Base-by-base conservation (phyloP, 2,888 invertebrate species). In the Agriopis aurantiaria region DNA sequence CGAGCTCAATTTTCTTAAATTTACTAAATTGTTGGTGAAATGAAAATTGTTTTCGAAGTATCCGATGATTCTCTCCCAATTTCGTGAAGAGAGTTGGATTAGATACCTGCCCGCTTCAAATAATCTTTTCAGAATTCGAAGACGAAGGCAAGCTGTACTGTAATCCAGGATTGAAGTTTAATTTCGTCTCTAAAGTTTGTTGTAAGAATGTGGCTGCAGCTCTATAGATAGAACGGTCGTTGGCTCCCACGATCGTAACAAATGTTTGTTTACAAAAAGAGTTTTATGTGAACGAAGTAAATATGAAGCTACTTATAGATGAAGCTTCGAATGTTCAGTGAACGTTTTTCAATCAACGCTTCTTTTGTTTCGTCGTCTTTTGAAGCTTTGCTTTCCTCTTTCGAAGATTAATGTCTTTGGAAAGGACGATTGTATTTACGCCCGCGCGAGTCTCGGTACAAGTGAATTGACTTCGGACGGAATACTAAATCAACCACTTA, bases 1-100 rank as follows among this genome's bases (percentile, higher is more conserved):
- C 10, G 41, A 52, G 59, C 55, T 56, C 40, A 46, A 69, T 64
- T 65, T 69, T 60, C 61, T 53, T 62, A 43, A 45, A 52, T 49
- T 58, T 23, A 51, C 63, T 65, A 68, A 72, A 69, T 64, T 66
- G 58, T 53, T 58, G 51, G 6, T 43, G 7, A 62, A 71, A 71
- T 65, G 67, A 69, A 75, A 75, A 74, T 74, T 72, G 68, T 75
- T 74, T 75, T 68, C 68, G 62, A 65, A 69, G 71, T 72, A 69
- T 49, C 71, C 55, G 59, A 61, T 60, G 57, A 69, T 40, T 69
- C 65, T 49, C 53, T 67, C 58, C 56, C 68, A 69, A 61, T 65
- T 69, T 69, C 49, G 55, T 63, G 11, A 62, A 67, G 62, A 58
- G 41, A 45, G 57, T 63, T 56, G 55, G 55, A 66, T 69, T 52